Evolutionary conservation across 2,888 invertebrate genomes (phyloP), one percentile per base, ranked within the genome.

Genomic region (Ariolimax columbianus): DNA sequence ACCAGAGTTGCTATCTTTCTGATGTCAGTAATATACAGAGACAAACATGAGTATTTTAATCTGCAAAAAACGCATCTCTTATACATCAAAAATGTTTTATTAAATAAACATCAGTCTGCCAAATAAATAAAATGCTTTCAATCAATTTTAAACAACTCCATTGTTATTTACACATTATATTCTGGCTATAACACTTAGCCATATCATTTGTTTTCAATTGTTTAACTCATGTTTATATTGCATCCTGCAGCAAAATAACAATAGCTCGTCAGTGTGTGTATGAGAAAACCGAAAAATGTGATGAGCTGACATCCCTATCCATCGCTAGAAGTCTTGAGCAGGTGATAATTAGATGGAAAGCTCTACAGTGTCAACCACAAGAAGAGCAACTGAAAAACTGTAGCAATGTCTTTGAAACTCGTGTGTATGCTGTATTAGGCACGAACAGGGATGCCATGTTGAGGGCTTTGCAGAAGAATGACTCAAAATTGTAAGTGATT

Each of bases 261-360:
- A 51, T 66, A n/a, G 43, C 73, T 3, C 59, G 47, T 1, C 47
- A 84, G 38, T 84, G 84, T 59, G 77, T 84, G n/a, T 47, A 33
- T 30, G 72, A 79, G 19, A 73, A 73, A 26, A 72, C 63, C 23
- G 47, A 80, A 63, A 30, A 73, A 0, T 80, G 84, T 80, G 84
- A 84, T 51, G 66, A 40, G 0, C 26, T 63, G 33, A 84, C 79
- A 59, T 23, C 43, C 30, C 23, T 83, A 26, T 7, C 77, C 19
- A n/a, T 83, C 14, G 30, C n/a, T 7, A 26, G 36, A 19, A 47
- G 30, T 19, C 66, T 83, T 14, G 70, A 68, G 38, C 51, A 78
- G n/a, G 70, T 55, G 7, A 77, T 83, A 38, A 70, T 30, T 23
- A 30, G 55, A n/a, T 70, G 77, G 78, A 78, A 36, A n/a, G 26